Evolutionary conservation across 2,797 vertebrate genomes (phyloP).

Genomic region (Carduelis carduelis): DNA sequence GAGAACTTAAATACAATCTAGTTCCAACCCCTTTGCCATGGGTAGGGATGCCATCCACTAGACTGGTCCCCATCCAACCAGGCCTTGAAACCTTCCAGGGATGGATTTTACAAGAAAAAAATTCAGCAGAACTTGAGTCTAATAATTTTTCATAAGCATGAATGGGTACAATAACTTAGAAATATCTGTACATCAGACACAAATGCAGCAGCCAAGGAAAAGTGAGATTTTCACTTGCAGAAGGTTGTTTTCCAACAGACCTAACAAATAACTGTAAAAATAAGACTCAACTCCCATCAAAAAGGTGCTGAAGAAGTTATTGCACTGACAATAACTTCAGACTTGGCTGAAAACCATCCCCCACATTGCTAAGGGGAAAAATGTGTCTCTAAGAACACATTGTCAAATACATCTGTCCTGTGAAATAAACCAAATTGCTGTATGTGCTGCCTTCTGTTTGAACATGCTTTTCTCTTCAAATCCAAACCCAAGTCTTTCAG

Average conservation of each 20-base stretch:
- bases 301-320: neutral
- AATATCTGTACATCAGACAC: neutral
- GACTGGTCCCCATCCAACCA: neutral
- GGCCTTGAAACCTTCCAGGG: neutral
- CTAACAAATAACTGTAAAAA: neutral
- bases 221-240: neutral
- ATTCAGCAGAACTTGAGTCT: neutral
- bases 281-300: neutral
- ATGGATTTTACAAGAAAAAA: neutral
- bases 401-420: neutral
- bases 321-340: neutral
- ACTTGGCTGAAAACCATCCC: neutral
- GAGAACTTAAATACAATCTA: neutral
- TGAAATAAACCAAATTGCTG: neutral
- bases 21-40: neutral
- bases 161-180: neutral
- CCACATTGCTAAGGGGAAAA: neutral
- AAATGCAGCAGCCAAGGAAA: neutral
- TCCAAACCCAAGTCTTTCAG: neutral
- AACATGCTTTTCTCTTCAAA: neutral
- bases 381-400: slow-evolving; percentile 4
- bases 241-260: neutral
- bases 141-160: neutral
- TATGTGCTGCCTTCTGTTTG: neutral
- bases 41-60: neutral